Percentiles rank a stretch among this genome's conserved stretches.
phyloP scores from a whole-genome alignment of 35 echinoderm and acorn worm genomes.

The Ptychodera flava region DNA sequence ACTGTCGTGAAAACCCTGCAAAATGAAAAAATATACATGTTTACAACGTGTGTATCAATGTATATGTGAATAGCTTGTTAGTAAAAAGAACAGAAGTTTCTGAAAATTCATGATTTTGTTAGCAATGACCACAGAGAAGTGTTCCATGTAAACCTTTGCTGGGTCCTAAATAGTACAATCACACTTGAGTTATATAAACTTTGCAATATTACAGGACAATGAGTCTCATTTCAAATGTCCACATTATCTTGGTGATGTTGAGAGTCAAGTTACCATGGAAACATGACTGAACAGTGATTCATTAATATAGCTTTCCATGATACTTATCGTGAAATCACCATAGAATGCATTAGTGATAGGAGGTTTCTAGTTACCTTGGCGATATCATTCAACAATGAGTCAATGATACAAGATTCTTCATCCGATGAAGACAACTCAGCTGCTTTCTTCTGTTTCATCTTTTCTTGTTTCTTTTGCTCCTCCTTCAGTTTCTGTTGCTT shows the following conservation, averaged over 20 bases:
- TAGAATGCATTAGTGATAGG: neutral
- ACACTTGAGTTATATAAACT: neutral
- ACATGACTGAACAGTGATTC: neutral
- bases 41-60: too few species aligned
- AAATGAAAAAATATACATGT: neutral
- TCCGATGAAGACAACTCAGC: constrained; percentile 21
- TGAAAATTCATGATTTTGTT: neutral
- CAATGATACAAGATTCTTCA: constrained; percentile 77
- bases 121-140: neutral
- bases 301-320: too few species aligned
- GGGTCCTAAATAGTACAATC: neutral
- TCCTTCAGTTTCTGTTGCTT: constrained; percentile 32
- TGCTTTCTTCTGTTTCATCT: constrained; percentile 8
- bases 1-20: neutral
- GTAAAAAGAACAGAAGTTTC: neutral
- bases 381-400: constrained; percentile 80
- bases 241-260: neutral
- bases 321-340: too few species aligned
- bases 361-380: constrained; percentile 52
- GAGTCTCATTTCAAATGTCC: too few species aligned
- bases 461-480: constrained; percentile 11
- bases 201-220: too few species aligned
- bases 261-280: neutral
- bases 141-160: neutral
- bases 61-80: neutral